Conservation (phyloP, 2,888 invertebrate species). For the Leptopilina drosophilae region DNA sequence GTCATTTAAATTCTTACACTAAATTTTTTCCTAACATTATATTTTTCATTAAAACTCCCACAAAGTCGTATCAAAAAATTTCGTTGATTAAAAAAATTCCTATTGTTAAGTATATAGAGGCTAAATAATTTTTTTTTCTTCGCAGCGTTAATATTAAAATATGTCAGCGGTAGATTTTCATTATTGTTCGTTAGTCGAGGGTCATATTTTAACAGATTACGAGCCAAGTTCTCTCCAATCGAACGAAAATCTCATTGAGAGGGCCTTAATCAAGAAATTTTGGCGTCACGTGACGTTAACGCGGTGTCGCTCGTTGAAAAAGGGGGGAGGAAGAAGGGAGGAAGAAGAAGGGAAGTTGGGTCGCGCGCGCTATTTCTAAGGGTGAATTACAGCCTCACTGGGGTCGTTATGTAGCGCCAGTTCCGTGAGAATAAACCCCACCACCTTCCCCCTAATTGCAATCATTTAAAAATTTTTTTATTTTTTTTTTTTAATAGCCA, state of each 20-base stretch:
- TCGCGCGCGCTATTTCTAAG: conserved; percentile 63
- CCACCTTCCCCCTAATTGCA: conserved; percentile 60
- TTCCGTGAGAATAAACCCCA: conserved; percentile 62
- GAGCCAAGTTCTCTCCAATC: conserved; percentile 23
- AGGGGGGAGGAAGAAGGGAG: too few relatives aligned
- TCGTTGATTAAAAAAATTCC: too few relatives aligned
- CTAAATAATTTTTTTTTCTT: too few relatives aligned
- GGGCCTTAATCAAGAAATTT: conserved; percentile 73
- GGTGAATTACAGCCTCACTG: conserved; percentile 67
- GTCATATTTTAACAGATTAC: conserved; percentile 32
- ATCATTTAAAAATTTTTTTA: conserved; percentile 1
- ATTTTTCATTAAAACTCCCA: too few relatives aligned
- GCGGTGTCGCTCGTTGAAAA: conserved; percentile 48
- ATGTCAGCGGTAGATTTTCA: neutral
- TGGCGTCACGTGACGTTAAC: conserved; percentile 64
- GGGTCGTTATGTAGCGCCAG: conserved; percentile 61
- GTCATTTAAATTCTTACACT: too few relatives aligned
- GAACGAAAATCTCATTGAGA: conserved; percentile 28
- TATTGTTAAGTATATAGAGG: too few relatives aligned
- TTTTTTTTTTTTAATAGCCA: neutral
- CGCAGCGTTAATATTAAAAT: neutral
- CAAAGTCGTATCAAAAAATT: too few relatives aligned
- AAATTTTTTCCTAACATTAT: too few relatives aligned
- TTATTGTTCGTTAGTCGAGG: neutral
- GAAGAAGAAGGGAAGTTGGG: neutral